phyloP scores from a whole-genome alignment of 2,888 invertebrate species.

The Lasioglossum oenotherae region DNA sequence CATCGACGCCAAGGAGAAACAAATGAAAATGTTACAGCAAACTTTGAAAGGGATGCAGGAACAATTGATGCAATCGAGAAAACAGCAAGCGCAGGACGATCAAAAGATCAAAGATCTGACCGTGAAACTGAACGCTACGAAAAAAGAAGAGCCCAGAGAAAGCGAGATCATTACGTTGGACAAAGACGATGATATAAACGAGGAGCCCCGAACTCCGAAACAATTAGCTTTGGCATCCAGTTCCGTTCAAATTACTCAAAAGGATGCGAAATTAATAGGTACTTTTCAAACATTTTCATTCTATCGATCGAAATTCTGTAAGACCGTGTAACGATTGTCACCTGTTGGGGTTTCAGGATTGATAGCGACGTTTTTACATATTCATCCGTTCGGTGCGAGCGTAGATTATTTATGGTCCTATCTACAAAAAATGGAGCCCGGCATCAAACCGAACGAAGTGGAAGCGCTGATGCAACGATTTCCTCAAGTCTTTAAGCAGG shows the following conservation, averaged over 20 bases:
- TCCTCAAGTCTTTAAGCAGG: constrained; percentile 92
- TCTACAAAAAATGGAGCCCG: constrained; percentile 92
- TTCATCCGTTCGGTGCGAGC: constrained; percentile 97
- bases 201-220: constrained; percentile 80
- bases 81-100: constrained; percentile 86
- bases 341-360: constrained; percentile 85
- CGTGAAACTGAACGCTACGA: constrained; percentile 80
- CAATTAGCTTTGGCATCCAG: constrained; percentile 73
- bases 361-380: constrained; percentile 95
- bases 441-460: constrained; percentile 90
- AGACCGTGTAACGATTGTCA: background rate
- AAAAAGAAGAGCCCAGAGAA: constrained; percentile 82
- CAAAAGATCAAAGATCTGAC: constrained; percentile 86
- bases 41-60: constrained; percentile 88
- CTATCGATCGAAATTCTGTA: background rate
- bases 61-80: constrained; percentile 86
- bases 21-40: constrained; percentile 90
- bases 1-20: constrained; percentile 93
- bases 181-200: constrained; percentile 81
- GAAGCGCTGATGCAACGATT: constrained; percentile 92
- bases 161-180: constrained; percentile 85
- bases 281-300: constrained; percentile 17
- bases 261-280: constrained; percentile 92
- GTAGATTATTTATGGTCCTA: constrained; percentile 96
- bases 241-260: constrained; percentile 84